phyloP scores from a whole-genome alignment of 2,113 vertebrate species.

The Mystacornis crossleyi region DNA sequence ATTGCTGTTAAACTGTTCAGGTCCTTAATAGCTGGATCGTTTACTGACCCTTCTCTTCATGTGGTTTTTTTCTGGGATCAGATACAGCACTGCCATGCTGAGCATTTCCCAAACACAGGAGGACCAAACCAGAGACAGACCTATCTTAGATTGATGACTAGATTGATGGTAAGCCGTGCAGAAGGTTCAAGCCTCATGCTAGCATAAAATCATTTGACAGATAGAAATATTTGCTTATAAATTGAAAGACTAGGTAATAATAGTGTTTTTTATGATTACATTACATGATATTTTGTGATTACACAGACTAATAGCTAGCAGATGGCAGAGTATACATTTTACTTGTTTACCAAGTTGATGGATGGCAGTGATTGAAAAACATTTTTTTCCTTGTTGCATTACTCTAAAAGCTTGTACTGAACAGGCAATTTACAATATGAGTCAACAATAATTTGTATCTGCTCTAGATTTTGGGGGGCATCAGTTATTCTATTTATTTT shows the following conservation, averaged over 20 bases:
- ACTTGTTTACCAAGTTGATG: constrained; percentile 36
- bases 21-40: not conserved
- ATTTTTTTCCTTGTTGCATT: constrained; percentile 1
- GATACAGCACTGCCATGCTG: not conserved
- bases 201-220: constrained; percentile 40
- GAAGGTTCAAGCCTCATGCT: not conserved
- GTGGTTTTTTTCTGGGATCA: constrained; percentile 29
- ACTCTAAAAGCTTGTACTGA: constrained; percentile 40
- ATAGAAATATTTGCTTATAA: constrained; percentile 59
- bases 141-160: not conserved
- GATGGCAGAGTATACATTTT: constrained; percentile 33
- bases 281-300: constrained; percentile 62
- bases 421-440: constrained; percentile 4
- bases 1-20: not conserved
- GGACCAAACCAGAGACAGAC: not conserved
- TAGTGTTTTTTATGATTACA: constrained; percentile 52
- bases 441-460: constrained; percentile 12
- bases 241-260: constrained; percentile 57
- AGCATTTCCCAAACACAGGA: not conserved
- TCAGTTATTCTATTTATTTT: not conserved
- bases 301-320: constrained; percentile 60
- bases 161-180: not conserved
- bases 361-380: constrained; percentile 49
- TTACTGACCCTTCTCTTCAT: not conserved
- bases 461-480: not conserved